These are phyloP conservation scores for Drosophila nr. fundita DNA, from an alignment of 2,888 invertebrate genomes.

Conservation along the genomic window DNA sequence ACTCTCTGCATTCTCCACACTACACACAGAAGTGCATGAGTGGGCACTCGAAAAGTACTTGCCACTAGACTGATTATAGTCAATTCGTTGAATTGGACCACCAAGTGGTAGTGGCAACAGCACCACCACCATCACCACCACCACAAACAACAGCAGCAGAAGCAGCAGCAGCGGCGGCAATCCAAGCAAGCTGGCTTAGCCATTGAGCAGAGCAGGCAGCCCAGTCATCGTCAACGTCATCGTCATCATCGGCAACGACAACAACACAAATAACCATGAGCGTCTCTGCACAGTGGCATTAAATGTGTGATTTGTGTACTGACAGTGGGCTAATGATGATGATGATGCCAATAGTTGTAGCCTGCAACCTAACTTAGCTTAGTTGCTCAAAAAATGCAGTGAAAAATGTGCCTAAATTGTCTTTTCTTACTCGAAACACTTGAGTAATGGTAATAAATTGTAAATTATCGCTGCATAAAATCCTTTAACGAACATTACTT, in stretches of 20 bases:
- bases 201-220: conserved; percentile 58
- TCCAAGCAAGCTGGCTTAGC: conserved; percentile 45
- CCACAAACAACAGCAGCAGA: conserved; percentile 30
- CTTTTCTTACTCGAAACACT: not conserved
- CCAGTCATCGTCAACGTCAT: conserved; percentile 61
- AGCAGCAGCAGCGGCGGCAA: conserved; percentile 12
- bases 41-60: conserved; percentile 81
- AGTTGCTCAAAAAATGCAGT: not conserved
- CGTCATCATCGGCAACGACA: conserved; percentile 50
- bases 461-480: not conserved
- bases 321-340: not conserved
- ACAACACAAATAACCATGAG: conserved; percentile 52
- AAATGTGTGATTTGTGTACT: conserved; percentile 1
- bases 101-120: conserved; percentile 65
- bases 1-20: conserved; percentile 36
- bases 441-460: not conserved
- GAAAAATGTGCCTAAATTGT: not conserved
- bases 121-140: conserved; percentile 21
- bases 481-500: not conserved
- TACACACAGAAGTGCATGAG: conserved; percentile 77
- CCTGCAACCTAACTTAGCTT: not conserved
- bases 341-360: not conserved
- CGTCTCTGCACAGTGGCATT: conserved; percentile 41
- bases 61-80: conserved; percentile 81
- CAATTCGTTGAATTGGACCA: conserved; percentile 81